Evolutionary conservation across 2,113 vertebrate species (phyloP).

Genomic region (Amblyopsis rosae): DNA sequence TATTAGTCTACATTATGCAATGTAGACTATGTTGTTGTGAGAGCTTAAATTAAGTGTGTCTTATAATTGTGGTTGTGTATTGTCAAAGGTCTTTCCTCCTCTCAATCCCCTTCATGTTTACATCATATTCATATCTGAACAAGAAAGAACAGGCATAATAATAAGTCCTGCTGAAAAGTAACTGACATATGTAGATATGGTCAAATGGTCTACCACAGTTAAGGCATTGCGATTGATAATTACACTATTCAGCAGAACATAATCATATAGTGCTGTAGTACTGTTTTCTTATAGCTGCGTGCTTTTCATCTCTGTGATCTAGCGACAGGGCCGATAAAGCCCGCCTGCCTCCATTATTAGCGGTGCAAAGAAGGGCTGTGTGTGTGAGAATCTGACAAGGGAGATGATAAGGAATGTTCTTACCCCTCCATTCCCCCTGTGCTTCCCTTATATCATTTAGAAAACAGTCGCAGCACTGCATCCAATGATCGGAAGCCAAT

Average conservation of each 20-base stretch:
- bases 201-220: no score
- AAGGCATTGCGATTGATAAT: no score
- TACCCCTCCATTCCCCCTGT: slow-evolving; percentile 53
- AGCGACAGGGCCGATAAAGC: slow-evolving; percentile 38
- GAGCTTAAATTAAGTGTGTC: no score
- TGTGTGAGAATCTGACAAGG: slow-evolving; percentile 61
- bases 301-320: slow-evolving; percentile 41
- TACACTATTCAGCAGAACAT: background rate
- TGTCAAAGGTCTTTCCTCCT: no score
- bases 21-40: no score
- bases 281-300: slow-evolving; percentile 43
- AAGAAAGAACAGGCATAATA: no score
- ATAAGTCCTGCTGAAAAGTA: no score
- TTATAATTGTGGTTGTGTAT: no score
- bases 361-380: slow-evolving; percentile 58
- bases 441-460: slow-evolving; percentile 65
- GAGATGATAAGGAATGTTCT: slow-evolving; percentile 70
- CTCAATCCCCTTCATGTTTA: no score
- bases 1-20: no score
- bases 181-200: no score
- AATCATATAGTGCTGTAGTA: background rate
- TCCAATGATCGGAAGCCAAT: slow-evolving; percentile 57
- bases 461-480: slow-evolving; percentile 54
- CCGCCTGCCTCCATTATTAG: slow-evolving; percentile 63
- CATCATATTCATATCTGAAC: no score